These are phyloP conservation scores for Bucorvus abyssinicus DNA, from an alignment of 2,797 vertebrate species.

Conservation along the genomic window DNA sequence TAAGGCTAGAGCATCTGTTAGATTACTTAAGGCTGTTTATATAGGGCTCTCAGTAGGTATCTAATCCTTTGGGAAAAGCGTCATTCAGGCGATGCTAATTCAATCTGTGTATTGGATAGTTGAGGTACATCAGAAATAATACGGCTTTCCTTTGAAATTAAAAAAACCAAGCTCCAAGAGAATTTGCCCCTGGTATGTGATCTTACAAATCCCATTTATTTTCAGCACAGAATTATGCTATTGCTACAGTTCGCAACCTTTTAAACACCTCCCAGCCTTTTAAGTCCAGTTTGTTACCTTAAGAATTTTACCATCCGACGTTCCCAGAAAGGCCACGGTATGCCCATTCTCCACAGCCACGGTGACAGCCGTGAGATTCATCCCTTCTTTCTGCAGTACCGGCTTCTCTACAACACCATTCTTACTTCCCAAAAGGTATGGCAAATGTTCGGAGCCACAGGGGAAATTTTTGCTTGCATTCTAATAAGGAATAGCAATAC, in stretches of 20 bases:
- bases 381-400: constrained; percentile 69
- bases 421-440: constrained; percentile 89
- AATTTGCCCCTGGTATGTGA: background rate
- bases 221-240: background rate
- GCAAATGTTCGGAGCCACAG: constrained; percentile 80
- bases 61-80: background rate
- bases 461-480: constrained; percentile 72
- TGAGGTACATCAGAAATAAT: background rate
- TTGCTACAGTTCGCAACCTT: background rate
- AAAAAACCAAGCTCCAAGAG: background rate
- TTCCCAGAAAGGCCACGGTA: constrained; percentile 90
- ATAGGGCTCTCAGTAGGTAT: background rate
- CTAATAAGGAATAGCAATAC: constrained; percentile 61
- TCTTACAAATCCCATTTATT: background rate
- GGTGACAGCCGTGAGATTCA: constrained; percentile 85
- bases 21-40: constrained; percentile 2
- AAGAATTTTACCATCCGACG: constrained; percentile 84
- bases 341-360: constrained; percentile 87
- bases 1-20: constrained; percentile 17
- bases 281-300: constrained; percentile 78
- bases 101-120: background rate
- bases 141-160: background rate
- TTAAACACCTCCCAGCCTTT: background rate
- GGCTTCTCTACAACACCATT: constrained; percentile 73
- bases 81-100: constrained; percentile 12